Conservation (phyloP, 2,113 vertebrate genomes). For the Cercocebus atys region DNA sequence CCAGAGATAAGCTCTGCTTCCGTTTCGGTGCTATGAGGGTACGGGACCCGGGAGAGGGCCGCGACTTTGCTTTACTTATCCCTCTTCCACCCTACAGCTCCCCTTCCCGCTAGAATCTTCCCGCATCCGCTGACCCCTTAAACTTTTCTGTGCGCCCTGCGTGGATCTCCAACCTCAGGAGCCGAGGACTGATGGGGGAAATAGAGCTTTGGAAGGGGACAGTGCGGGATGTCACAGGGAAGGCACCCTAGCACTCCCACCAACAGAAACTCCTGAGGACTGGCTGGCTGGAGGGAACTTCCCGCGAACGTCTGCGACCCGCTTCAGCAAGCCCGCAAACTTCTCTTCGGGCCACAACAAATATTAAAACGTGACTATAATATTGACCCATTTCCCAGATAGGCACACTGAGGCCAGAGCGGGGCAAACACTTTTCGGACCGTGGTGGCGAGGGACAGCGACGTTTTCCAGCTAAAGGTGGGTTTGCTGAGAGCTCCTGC, state of each 20-base stretch:
- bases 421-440: not conserved
- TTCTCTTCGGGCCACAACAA: not conserved
- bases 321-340: not conserved
- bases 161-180: not conserved
- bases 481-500: not conserved
- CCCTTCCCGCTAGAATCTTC: not conserved
- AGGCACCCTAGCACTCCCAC: not conserved
- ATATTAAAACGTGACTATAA: not conserved
- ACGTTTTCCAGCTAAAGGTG: not conserved
- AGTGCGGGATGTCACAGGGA: not conserved
- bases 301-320: not conserved
- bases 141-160: not conserved
- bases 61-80: not conserved
- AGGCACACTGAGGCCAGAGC: conserved; percentile 28
- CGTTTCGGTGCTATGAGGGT: not conserved
- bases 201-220: not conserved
- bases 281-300: not conserved
- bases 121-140: not conserved
- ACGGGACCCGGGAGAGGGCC: not conserved
- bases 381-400: conserved; percentile 26
- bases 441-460: not conserved
- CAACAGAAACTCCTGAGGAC: not conserved
- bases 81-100: not conserved
- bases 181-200: not conserved
- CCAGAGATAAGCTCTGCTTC: not conserved